These are phyloP conservation scores for Netelia fuscicornis DNA, from an alignment of 2,888 invertebrate genomes.

Conservation along the genomic window DNA sequence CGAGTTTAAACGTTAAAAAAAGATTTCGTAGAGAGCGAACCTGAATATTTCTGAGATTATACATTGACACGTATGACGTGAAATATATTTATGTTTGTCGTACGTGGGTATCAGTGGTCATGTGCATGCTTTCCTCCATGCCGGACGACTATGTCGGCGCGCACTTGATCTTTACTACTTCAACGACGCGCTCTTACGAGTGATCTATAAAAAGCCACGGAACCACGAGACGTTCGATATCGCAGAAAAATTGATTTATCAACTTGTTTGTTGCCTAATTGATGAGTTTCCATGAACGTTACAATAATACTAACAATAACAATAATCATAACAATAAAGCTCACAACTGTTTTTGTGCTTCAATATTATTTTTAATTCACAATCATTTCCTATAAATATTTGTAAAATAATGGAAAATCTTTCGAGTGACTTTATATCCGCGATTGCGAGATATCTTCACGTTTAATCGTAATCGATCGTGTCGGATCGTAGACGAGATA, in stretches of 20 bases:
- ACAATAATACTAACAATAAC: no score
- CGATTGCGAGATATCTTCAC: background rate
- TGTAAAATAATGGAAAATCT: background rate
- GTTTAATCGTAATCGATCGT: background rate
- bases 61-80: background rate
- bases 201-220: background rate
- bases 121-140: background rate
- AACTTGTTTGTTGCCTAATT: no score
- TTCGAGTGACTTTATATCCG: background rate
- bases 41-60: background rate
- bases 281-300: no score
- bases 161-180: constrained; percentile 61
- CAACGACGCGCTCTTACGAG: background rate
- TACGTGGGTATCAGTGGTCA: background rate
- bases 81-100: background rate
- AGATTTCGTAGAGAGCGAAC: constrained; percentile 14
- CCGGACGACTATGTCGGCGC: background rate
- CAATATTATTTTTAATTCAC: no score
- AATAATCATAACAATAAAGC: no score
- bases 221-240: background rate
- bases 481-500: background rate
- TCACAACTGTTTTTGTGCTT: no score
- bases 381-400: no score
- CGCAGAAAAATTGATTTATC: no score
- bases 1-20: constrained; percentile 8